Evolutionary conservation across 1,140 invertebrate species (phyloP).

Genomic region (Pectinophora gossypiella): DNA sequence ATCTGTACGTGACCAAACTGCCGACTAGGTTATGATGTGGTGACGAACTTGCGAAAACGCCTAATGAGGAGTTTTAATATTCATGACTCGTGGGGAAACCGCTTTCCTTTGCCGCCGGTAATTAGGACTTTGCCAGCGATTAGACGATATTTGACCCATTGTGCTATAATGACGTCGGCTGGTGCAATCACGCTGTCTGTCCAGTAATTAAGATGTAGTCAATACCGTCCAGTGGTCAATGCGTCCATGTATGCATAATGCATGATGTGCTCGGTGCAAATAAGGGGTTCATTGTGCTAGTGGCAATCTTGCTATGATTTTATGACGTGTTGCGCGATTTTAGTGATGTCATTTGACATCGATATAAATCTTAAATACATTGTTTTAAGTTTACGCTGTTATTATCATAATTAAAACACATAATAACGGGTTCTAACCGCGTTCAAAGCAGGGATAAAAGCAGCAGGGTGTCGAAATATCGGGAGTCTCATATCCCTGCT

Average conservation of each 20-base stretch:
- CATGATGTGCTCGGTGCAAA: no score
- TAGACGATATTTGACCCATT: constrained; percentile 11
- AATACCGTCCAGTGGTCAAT: background rate
- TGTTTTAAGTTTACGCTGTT: no score
- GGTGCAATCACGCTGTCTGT: constrained; percentile 15
- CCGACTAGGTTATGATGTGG: constrained; percentile 20
- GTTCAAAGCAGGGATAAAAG: no score
- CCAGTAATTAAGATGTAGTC: constrained; percentile 15
- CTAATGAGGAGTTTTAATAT: constrained; percentile 54
- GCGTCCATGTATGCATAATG: constrained; percentile 21
- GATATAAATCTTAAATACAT: no score
- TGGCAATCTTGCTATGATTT: no score
- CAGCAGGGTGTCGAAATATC: no score
- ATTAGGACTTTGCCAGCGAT: constrained; percentile 33
- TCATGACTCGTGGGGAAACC: constrained; percentile 54
- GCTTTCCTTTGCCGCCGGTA: constrained; percentile 50
- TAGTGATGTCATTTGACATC: no score
- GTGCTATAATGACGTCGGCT: constrained; percentile 15
- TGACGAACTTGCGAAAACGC: constrained; percentile 50
- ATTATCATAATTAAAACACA: no score
- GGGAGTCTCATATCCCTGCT: no score
- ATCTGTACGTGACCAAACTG: constrained; percentile 44
- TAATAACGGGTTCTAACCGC: no score
- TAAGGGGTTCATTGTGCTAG: no score
- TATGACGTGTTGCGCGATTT: no score